These are phyloP conservation scores for Distichodus sexfasciatus DNA, from an alignment of 2,797 vertebrate species.

Conservation along the genomic window DNA sequence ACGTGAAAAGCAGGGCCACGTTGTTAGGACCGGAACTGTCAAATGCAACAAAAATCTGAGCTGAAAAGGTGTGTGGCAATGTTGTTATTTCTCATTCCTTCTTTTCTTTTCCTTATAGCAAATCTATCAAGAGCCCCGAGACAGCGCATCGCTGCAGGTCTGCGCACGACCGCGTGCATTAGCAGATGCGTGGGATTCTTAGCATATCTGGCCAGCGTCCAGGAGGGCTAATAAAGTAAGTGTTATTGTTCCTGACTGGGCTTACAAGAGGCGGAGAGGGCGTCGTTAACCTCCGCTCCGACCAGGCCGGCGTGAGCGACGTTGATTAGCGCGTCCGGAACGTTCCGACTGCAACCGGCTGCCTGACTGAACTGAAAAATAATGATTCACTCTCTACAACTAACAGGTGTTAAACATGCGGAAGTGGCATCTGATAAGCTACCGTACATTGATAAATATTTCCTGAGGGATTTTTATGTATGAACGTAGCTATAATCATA, in stretches of 20 bases:
- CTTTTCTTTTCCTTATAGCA: constrained; percentile 6
- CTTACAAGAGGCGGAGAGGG: constrained; percentile 55
- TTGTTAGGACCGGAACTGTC: constrained; percentile 70
- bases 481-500: no score
- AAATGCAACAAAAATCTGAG: constrained; percentile 63
- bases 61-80: constrained; percentile 60
- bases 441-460: no score
- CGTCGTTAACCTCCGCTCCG: no score
- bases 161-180: constrained; percentile 37
- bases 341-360: constrained; percentile 71
- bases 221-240: constrained; percentile 67
- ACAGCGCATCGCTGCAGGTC: constrained; percentile 27
- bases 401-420: no score
- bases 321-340: constrained; percentile 76
- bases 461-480: no score
- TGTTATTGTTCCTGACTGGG: constrained; percentile 71
- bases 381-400: no score
- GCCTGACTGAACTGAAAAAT: no score
- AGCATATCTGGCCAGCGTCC: constrained; percentile 57
- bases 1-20: no score
- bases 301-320: no score
- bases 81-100: constrained; percentile 46
- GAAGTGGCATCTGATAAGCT: no score
- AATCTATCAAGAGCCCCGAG: constrained; percentile 1
- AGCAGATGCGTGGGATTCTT: constrained; percentile 54